Percentiles rank a stretch among this genome's conserved stretches.
Evolutionary conservation across 2,797 vertebrate genomes (phyloP).

Genomic region (Sternotherus odoratus): DNA sequence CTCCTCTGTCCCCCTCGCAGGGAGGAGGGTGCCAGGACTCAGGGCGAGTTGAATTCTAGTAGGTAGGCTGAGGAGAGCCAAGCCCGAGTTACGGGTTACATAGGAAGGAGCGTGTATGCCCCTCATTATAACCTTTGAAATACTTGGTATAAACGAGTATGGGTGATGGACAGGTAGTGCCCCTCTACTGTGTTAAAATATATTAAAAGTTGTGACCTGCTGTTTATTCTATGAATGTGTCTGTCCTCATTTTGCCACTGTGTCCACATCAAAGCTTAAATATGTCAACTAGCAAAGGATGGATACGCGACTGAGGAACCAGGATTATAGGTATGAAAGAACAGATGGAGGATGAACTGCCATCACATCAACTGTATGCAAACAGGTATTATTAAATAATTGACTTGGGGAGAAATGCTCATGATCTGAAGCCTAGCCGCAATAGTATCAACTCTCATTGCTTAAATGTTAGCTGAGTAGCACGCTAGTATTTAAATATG

Average conservation of each 20-base stretch:
- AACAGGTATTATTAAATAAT: background rate
- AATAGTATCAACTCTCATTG: background rate
- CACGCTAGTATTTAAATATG: background rate
- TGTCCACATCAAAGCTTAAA: background rate
- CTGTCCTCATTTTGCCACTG: background rate
- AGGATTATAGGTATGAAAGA: background rate
- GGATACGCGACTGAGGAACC: background rate
- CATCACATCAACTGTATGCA: background rate
- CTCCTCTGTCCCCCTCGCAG: background rate
- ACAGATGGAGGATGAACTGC: background rate
- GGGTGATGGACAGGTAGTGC: background rate
- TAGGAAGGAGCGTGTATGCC: background rate
- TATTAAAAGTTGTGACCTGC: background rate
- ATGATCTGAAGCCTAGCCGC: background rate
- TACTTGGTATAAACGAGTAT: background rate
- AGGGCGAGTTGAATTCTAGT: background rate
- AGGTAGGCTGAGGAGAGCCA: background rate
- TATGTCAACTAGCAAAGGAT: background rate
- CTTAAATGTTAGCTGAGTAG: background rate
- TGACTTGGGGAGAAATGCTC: background rate
- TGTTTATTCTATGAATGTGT: background rate
- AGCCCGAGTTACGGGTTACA: background rate
- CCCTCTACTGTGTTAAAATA: background rate
- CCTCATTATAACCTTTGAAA: background rate
- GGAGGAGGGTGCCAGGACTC: background rate